phyloP scores from a whole-genome alignment of 2,888 invertebrate species.

The Hirtodrosophila duncani region DNA sequence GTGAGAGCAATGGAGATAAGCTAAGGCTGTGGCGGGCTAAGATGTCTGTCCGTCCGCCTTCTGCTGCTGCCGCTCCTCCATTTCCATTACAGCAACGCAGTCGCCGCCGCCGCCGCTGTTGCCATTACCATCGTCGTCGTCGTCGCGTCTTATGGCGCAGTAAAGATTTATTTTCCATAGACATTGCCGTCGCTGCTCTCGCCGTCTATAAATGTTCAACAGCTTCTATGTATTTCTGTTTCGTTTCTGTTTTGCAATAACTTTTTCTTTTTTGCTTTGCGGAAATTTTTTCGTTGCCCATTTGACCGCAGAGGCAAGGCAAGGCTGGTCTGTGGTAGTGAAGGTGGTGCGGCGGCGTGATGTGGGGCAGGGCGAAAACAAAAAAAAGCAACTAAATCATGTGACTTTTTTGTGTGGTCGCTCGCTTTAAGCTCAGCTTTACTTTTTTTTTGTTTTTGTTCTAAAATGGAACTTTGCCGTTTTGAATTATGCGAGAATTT shows the following conservation, averaged over 20 bases:
- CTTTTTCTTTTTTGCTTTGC: conserved; percentile 52
- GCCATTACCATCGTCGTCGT: conserved; percentile 17
- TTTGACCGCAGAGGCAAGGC: conserved; percentile 38
- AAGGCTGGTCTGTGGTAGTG: neutral
- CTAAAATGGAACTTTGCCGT: conserved; percentile 41
- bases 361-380: conserved; percentile 23
- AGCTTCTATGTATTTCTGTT: conserved; percentile 39
- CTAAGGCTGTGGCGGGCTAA: conserved; percentile 25
- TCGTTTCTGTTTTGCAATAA: conserved; percentile 51
- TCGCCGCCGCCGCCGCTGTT: conserved; percentile 11
- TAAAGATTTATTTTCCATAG: conserved; percentile 70
- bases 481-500: conserved; percentile 61
- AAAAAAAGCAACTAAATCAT: conserved; percentile 65
- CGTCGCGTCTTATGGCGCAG: conserved; percentile 66
- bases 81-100: conserved; percentile 52
- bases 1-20: conserved; percentile 34
- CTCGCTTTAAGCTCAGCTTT: conserved; percentile 2
- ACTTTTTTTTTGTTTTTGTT: conserved; percentile 11
- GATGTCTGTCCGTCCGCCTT: neutral
- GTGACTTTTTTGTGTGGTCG: conserved; percentile 54
- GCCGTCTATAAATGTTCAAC: conserved; percentile 47
- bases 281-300: conserved; percentile 52
- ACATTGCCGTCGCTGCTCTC: conserved; percentile 28
- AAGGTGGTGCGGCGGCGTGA: neutral
- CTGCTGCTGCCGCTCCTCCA: conserved; percentile 22